Base-by-base conservation (phyloP, 1,140 invertebrate species). In the Lordiphosa collinella region DNA sequence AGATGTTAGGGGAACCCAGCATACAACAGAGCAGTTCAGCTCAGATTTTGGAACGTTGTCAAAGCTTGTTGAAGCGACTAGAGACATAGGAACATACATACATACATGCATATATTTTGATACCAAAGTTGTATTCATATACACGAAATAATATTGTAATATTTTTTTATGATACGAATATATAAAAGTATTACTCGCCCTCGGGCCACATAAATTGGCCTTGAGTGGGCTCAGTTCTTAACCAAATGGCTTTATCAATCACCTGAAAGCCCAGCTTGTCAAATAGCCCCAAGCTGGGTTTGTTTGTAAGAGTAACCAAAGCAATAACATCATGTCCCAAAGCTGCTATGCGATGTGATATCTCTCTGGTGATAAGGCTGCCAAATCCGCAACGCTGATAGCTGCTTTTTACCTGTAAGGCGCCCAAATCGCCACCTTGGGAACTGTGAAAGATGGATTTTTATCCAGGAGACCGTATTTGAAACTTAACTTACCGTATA, bases 331-430 rank as follows among this genome's bases (percentile, higher is more conserved):
- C 78, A 25, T 86, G 57, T 2, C 88, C 88, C 9, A 78, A 48
- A 11, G 65, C 57, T 2, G 86, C 89, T 4, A 90, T 68, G 3
- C 76, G 60, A 32, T 73, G 66, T 0, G 82, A 50, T 2, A 89
- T 73, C n/a, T 72, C 71, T 48, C 64, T 64, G 4, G 82, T 68
- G 8, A 90, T 78, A 8, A 90, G 25, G 13, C 53, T 73, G 18
- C 86, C 89, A 29, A 90, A 87, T n/a, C 89, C 89, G 1, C 71
- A 85, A 29, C 88, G 61, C 18, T 85, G 71, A 14, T 89, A 58
- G 1, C 72, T 52, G 4, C 66, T 53, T 3, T 63, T 63, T 1
- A 89, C 88, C 57, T 90, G 89, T 9, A 90, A 47, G 0, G 89
- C 68, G 1, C 88, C 89, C 34, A 90, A 29, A n/a, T 66, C 75